Conservation (phyloP, 1,140 invertebrate genomes). For the Calephelis virginiensis region DNA sequence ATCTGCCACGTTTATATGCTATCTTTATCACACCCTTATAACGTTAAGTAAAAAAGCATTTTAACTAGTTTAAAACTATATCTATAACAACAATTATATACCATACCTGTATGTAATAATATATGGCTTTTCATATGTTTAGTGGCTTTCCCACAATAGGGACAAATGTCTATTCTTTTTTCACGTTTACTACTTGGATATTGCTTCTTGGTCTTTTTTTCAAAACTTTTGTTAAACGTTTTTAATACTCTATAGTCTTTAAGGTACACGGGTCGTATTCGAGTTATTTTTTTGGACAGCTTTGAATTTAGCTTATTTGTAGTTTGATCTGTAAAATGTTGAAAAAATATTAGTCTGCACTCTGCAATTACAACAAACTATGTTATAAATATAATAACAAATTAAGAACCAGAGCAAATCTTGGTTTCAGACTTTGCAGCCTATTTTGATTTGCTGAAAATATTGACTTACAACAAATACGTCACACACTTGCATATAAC, state of each 20-base stretch:
- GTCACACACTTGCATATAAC: too few species aligned
- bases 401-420: too few species aligned
- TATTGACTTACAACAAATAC: too few species aligned
- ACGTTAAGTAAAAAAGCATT: too few species aligned
- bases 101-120: slow-evolving; percentile 39
- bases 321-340: background rate
- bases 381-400: too few species aligned
- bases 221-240: slow-evolving; percentile 26
- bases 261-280: background rate
- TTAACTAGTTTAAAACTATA: too few species aligned
- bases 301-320: background rate
- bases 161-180: slow-evolving; percentile 32
- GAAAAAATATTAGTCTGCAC: background rate
- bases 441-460: too few species aligned
- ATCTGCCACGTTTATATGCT: too few species aligned
- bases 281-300: background rate
- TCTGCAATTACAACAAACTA: too few species aligned
- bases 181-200: background rate
- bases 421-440: too few species aligned
- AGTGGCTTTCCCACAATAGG: slow-evolving; percentile 43
- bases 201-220: slow-evolving; percentile 20
- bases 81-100: too few species aligned
- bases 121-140: slow-evolving; percentile 35
- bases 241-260: slow-evolving; percentile 35
- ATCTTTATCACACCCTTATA: too few species aligned